These are phyloP conservation scores for Poeciliopsis prolifica DNA, from an alignment of 2,113 vertebrate genomes.

Conservation along the genomic window DNA sequence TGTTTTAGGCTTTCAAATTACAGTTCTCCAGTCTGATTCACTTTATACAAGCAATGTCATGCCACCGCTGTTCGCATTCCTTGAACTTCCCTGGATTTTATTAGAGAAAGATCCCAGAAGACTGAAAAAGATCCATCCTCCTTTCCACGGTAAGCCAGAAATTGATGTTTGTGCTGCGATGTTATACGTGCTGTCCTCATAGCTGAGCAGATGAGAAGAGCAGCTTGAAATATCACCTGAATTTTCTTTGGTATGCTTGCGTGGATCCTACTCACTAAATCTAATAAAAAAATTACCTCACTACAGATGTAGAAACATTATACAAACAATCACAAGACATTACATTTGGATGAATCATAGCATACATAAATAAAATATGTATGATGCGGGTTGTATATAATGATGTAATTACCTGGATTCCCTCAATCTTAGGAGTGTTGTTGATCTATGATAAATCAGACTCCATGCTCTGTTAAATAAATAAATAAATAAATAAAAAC, in stretches of 20 bases:
- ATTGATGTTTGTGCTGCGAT: slow-evolving; percentile 69
- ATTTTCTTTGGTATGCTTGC: slow-evolving; percentile 57
- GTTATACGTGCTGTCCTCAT: slow-evolving; percentile 65
- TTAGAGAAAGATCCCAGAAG: slow-evolving; percentile 65
- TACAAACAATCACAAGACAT: slow-evolving; percentile 15
- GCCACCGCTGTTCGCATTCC: slow-evolving; percentile 37
- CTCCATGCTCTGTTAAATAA: background rate
- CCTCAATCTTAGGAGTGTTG: background rate
- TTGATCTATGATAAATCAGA: background rate
- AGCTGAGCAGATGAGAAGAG: slow-evolving; percentile 57
- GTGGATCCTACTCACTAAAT: slow-evolving; percentile 41
- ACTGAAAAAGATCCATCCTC: slow-evolving; percentile 58
- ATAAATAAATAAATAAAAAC: background rate
- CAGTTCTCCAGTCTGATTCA: slow-evolving; percentile 57
- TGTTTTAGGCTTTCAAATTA: slow-evolving; percentile 41
- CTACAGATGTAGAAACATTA: slow-evolving; percentile 29
- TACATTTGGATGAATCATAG: slow-evolving; percentile 2
- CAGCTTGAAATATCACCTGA: slow-evolving; percentile 59
- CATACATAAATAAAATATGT: background rate
- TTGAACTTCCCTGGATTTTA: slow-evolving; percentile 57
- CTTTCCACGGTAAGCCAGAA: slow-evolving; percentile 65
- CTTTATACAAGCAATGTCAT: slow-evolving; percentile 39
- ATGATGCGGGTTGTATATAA: background rate
- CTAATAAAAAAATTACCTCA: slow-evolving; percentile 32
- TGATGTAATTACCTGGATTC: background rate